Evolutionary conservation across 2,888 invertebrate genomes (phyloP).

Genomic region (Theristus sp.): DNA sequence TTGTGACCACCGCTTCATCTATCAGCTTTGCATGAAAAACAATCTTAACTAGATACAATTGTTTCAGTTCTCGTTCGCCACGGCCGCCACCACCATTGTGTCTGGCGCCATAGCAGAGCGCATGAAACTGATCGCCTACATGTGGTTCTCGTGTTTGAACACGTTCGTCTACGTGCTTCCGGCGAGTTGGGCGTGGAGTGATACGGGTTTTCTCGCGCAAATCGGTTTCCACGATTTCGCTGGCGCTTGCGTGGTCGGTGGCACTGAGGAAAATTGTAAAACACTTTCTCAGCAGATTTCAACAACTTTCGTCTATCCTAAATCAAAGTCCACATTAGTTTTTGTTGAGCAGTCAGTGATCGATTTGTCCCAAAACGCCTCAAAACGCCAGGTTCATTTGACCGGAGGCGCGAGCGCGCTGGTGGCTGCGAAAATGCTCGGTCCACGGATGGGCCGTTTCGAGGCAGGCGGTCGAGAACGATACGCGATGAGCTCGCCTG

Average conservation of each 20-base stretch:
- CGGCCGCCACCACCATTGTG: constrained; percentile 27
- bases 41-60: neutral
- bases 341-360: too few relatives aligned
- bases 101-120: constrained; percentile 26
- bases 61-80: constrained; percentile 15
- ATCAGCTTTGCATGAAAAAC: neutral
- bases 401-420: constrained; percentile 3
- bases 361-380: too few relatives aligned
- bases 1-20: too few relatives aligned
- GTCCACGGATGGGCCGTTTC: constrained; percentile 5
- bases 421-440: constrained; percentile 4
- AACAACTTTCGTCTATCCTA: too few relatives aligned
- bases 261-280: neutral
- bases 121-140: constrained; percentile 22
- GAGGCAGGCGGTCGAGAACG: constrained; percentile 1
- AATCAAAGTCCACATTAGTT: too few relatives aligned
- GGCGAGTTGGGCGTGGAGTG: constrained; percentile 18
- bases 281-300: too few relatives aligned
- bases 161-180: constrained; percentile 13
- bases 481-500: constrained; percentile 3
- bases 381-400: too few relatives aligned
- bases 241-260: constrained; percentile 3
- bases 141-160: constrained; percentile 19
- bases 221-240: neutral
- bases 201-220: neutral